Base-by-base conservation (phyloP, 2,797 vertebrate species). In the Natrix natrix region DNA sequence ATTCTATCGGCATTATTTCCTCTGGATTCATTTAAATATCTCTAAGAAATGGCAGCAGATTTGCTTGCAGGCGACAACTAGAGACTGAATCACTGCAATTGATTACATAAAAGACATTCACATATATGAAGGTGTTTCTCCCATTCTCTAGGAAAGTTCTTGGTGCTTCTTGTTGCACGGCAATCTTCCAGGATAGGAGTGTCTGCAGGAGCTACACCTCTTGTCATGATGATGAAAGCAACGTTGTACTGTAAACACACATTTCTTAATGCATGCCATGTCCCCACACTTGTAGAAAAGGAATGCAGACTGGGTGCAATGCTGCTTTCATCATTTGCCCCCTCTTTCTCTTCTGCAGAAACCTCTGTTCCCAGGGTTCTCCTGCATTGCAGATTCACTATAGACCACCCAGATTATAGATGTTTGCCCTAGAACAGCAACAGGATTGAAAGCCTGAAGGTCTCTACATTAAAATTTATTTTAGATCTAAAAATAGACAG, bases 41-140 rank as follows among this genome's bases (percentile, higher is more conserved):
- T 16, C 14, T 66, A 56, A 3, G 8, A 59, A 52, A 32, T 52
- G 6, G 22, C 24, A 86, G 52, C 7, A 86, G 22, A 5, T 22
- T 54, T 87, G 32, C 48, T 61, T 43, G 24, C 22, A 56, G 52
- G 4, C 43, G 54, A 24, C 43, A 48, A 48, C 4, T 16, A 24
- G 16, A 57, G 54, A 88, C 24, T 11, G 22, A 43, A 57, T 61
- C 43, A 60, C 16, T 32, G 28, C 55, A 88, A 60, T 2, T 78
- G 37, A 52, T 54, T 43, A 54, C 56, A 60, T 28, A 12, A 56
- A 90, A 55, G 14, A 3, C 59, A 48, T 89, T 22, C 60, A 48
- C 20, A 24, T 12, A 26, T 20, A 56, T 54, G 48, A 55, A 93
- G 94, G 90, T 1, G 93, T 57, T 66, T 55, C 88, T 95, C 16